Evolutionary conservation across 2,888 invertebrate species (phyloP).

Genomic region (Caenorhabditis drosophilae): DNA sequence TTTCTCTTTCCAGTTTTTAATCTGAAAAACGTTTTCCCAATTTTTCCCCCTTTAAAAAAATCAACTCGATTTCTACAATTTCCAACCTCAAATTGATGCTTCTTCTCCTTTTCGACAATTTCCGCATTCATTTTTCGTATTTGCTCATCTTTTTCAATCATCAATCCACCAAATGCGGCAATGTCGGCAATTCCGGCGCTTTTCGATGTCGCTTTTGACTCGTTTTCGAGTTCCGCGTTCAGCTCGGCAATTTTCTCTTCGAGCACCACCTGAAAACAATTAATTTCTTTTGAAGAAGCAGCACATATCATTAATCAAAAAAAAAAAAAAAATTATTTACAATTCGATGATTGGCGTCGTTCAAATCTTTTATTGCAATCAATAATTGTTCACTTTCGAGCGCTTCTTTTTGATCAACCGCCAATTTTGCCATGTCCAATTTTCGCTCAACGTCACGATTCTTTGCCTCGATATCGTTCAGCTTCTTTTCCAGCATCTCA

Average conservation of each 20-base stretch:
- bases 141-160: conserved; percentile 53
- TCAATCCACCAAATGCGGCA: conserved; percentile 46
- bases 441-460: conserved; percentile 67
- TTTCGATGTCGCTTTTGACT: background rate
- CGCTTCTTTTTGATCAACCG: conserved; percentile 35
- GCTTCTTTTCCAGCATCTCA: conserved; percentile 39
- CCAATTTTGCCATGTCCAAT: conserved; percentile 49
- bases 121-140: conserved; percentile 76
- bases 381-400: conserved; percentile 72
- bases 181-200: conserved; percentile 46
- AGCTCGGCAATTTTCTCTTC: conserved; percentile 38
- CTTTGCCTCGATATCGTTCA: conserved; percentile 51
- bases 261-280: conserved; percentile 19
- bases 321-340: conserved; percentile 16
- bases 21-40: conserved; percentile 2
- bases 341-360: conserved; percentile 72
- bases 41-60: conserved; percentile 1
- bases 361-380: conserved; percentile 73
- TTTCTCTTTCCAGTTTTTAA: conserved; percentile 11
- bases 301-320: background rate
- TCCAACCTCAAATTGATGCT: conserved; percentile 1
- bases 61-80: too few relatives aligned
- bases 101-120: conserved; percentile 12
- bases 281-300: background rate
- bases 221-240: conserved; percentile 7